Evolutionary conservation across 64 coral and sea anemone species (phyloP).

Genomic region (Montipora efflorescens): DNA sequence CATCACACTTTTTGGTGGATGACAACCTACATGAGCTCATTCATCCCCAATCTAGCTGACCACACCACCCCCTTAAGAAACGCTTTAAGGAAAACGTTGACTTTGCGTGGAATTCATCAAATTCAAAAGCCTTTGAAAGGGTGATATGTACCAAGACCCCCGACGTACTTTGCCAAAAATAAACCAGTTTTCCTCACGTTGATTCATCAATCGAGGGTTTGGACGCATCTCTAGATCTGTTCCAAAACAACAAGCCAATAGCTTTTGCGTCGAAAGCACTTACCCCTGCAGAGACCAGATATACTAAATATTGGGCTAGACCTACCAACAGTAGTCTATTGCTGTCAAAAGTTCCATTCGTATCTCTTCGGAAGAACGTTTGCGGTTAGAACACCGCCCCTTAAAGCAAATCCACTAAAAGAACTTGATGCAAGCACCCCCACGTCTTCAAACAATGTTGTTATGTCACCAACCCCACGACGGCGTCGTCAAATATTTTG

Average conservation of each 20-base stretch:
- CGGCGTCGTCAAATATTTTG: neutral
- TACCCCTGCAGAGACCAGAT: neutral
- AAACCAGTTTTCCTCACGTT: too few species aligned
- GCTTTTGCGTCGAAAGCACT: neutral
- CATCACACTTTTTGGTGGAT: too few species aligned
- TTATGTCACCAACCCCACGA: neutral
- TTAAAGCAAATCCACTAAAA: neutral
- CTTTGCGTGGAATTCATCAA: too few species aligned
- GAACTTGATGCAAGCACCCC: neutral
- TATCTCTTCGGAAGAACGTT: conserved; percentile 27
- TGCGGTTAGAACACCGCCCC: conserved; percentile 6
- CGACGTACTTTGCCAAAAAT: too few species aligned
- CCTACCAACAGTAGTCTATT: neutral
- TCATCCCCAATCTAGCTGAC: too few species aligned
- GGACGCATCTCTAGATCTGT: neutral
- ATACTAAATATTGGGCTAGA: neutral
- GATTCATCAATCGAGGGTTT: neutral
- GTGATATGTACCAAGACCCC: too few species aligned
- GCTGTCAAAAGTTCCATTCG: neutral
- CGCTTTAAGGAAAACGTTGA: too few species aligned
- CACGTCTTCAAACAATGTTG: neutral
- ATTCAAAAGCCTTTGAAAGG: too few species aligned
- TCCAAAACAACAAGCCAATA: neutral
- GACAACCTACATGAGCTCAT: too few species aligned
- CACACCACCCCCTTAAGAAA: too few species aligned